Evolutionary conservation across 1,140 invertebrate genomes (phyloP).

Genomic region (Rhysida immarginata): DNA sequence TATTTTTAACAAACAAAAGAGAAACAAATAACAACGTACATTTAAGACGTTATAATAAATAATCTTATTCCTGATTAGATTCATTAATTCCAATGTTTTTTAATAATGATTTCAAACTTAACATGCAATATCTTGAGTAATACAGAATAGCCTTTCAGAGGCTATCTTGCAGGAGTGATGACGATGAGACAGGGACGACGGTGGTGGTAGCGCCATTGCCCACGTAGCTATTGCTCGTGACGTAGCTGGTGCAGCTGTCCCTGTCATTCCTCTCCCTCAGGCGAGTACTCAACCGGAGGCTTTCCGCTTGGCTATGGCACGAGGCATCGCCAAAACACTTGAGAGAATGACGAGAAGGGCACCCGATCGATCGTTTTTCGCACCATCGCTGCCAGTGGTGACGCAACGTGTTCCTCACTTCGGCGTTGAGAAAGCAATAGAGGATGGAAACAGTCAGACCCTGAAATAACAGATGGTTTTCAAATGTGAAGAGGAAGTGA

Average conservation of each 20-base stretch:
- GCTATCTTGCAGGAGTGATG: no score
- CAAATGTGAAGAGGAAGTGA: no score
- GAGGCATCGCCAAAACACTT: conserved; percentile 51
- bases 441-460: conserved; percentile 71
- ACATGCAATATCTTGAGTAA: no score
- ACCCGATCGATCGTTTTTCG: neutral
- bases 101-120: no score
- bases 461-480: no score
- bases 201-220: neutral
- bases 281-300: conserved; percentile 46
- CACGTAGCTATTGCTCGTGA: neutral
- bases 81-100: no score
- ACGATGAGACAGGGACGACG: no score
- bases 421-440: conserved; percentile 83
- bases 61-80: no score
- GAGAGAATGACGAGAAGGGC: neutral
- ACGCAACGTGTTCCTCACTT: conserved; percentile 66
- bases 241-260: conserved; percentile 3
- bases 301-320: conserved; percentile 57
- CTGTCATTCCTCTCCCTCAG: neutral
- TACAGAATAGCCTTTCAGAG: no score
- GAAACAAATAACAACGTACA: no score
- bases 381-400: conserved; percentile 67
- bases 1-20: no score
- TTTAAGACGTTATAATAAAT: no score